These are phyloP conservation scores for Drosophila yakuba DNA, from an alignment of 1,140 invertebrate species.

Conservation along the genomic window DNA sequence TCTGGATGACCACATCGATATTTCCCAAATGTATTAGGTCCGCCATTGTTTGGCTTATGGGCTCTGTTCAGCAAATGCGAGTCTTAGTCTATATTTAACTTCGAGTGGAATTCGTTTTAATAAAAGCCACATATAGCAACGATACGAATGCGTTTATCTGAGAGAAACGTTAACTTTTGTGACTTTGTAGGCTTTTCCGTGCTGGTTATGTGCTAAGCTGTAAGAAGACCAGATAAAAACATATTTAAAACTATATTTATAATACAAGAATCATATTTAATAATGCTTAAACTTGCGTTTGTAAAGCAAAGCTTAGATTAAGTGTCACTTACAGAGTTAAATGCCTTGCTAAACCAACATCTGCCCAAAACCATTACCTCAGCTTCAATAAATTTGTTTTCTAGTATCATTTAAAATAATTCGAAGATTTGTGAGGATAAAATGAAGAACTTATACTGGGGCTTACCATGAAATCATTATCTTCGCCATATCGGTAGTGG, in stretches of 20 bases:
- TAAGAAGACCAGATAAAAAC: neutral
- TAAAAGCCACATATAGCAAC: constrained; percentile 18
- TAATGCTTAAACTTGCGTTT: neutral
- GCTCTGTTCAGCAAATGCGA: neutral
- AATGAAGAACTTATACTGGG: neutral
- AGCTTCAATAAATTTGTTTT: too few species aligned
- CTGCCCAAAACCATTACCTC: too few species aligned
- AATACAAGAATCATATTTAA: neutral
- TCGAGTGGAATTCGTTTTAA: neutral
- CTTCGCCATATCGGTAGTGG: neutral
- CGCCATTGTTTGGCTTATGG: constrained; percentile 85
- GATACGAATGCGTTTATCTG: constrained; percentile 1
- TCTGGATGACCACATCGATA: constrained; percentile 87
- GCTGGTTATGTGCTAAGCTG: neutral
- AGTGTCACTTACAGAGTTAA: too few species aligned
- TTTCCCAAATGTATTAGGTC: constrained; percentile 88
- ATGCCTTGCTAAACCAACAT: too few species aligned
- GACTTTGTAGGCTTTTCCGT: constrained; percentile 4
- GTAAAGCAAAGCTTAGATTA: too few species aligned
- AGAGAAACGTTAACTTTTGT: neutral
- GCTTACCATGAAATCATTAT: neutral
- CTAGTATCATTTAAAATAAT: too few species aligned
- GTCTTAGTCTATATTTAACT: constrained; percentile 14
- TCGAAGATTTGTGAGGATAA: neutral
- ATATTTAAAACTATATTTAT: too few species aligned